Conservation (phyloP, 1,140 invertebrate species). For the Drosophila subpulchrella region DNA sequence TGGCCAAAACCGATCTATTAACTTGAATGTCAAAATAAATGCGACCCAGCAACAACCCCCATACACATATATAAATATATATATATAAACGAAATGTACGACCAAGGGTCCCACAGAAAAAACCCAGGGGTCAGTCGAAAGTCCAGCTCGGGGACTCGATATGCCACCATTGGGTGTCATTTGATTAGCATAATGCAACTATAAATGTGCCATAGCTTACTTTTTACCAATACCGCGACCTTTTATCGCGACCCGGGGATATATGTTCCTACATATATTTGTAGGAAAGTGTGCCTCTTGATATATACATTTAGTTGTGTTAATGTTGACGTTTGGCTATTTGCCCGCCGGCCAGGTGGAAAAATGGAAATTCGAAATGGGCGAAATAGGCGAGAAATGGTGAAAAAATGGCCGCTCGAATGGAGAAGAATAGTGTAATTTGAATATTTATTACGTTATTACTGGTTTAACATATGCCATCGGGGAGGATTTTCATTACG, state of each 20-base stretch:
- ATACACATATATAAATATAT: neutral
- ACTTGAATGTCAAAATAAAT: conserved; percentile 82
- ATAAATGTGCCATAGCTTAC: conserved; percentile 77
- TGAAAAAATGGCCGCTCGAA: conserved; percentile 44
- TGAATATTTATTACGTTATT: conserved; percentile 82
- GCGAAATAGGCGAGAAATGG: conserved; percentile 30
- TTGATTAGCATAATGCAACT: conserved; percentile 83
- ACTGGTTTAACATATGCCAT: conserved; percentile 26
- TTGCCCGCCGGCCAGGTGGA: conserved; percentile 61
- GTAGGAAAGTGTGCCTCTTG: conserved; percentile 2
- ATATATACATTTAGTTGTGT: conserved; percentile 78
- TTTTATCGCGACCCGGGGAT: conserved; percentile 23
- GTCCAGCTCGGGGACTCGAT: conserved; percentile 49
- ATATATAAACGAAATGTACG: conserved; percentile 18
- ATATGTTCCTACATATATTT: neutral
- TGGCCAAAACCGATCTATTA: conserved; percentile 82
- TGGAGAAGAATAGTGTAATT: conserved; percentile 64
- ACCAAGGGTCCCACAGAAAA: conserved; percentile 7
- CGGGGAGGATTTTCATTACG: conserved; percentile 49
- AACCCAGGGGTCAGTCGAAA: conserved; percentile 32
- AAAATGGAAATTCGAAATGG: conserved; percentile 57
- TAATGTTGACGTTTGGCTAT: conserved; percentile 73
- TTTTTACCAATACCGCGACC: conserved; percentile 56
- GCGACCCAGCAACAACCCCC: conserved; percentile 57
- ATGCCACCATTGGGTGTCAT: conserved; percentile 81